These are phyloP conservation scores for Lagodon rhomboides DNA, from an alignment of 2,797 vertebrate genomes.

Conservation along the genomic window DNA sequence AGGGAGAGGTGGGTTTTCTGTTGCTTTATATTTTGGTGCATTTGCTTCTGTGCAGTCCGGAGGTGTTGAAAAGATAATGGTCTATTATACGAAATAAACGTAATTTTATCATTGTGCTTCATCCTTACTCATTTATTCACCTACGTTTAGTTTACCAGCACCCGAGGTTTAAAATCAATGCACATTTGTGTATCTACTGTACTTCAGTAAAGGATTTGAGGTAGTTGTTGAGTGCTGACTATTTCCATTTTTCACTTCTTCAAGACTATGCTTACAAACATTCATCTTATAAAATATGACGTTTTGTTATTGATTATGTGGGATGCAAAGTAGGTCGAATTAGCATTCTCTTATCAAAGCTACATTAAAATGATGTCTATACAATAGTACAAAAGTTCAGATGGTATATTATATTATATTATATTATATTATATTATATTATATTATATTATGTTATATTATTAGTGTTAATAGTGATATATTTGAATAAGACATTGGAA, in stretches of 20 bases:
- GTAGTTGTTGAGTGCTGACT: background rate
- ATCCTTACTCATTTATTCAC: conserved; percentile 4
- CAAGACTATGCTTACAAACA: no score
- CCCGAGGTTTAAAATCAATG: background rate
- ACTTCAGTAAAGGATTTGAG: background rate
- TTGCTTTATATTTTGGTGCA: conserved; percentile 68
- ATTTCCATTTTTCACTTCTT: background rate
- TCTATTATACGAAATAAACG: conserved; percentile 86
- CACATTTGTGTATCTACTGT: background rate
- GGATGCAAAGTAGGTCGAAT: background rate
- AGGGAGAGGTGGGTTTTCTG: conserved; percentile 53
- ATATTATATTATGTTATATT: background rate
- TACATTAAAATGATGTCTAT: background rate
- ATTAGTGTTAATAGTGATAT: background rate
- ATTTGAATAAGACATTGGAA: background rate
- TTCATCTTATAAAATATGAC: background rate
- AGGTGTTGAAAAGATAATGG: conserved; percentile 85
- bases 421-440: background rate
- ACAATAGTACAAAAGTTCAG: no score
- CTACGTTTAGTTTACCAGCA: background rate
- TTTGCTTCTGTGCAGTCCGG: conserved; percentile 79
- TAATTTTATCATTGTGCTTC: conserved; percentile 81
- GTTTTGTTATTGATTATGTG: no score
- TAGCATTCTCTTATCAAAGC: background rate
- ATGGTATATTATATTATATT: no score